These are phyloP conservation scores for Polypedilum pembai DNA, from an alignment of 1,140 invertebrate genomes.

Conservation along the genomic window DNA sequence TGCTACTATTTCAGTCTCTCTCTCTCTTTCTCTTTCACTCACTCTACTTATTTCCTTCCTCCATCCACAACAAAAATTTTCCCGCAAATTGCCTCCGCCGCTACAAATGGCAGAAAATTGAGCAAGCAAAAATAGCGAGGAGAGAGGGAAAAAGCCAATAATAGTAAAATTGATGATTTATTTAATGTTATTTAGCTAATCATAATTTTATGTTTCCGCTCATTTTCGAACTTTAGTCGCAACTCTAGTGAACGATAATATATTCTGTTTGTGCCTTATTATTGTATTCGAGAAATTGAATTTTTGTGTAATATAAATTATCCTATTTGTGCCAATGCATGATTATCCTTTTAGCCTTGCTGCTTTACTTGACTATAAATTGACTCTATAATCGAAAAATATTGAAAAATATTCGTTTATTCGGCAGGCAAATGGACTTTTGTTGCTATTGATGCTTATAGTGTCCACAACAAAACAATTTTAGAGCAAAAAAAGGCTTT, in stretches of 20 bases:
- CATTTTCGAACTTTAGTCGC: neutral
- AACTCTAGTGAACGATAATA: too few species aligned
- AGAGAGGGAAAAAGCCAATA: neutral
- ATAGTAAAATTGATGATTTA: slow-evolving; percentile 27
- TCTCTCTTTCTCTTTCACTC: neutral
- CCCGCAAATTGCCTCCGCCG: too few species aligned
- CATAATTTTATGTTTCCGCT: slow-evolving; percentile 24
- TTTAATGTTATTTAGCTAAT: slow-evolving; percentile 26
- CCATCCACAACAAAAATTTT: neutral
- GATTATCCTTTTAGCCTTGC: neutral
- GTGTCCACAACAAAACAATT: neutral
- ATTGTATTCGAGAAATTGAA: too few species aligned
- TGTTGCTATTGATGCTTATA: neutral
- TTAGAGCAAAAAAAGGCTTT: neutral
- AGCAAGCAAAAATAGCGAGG: too few species aligned
- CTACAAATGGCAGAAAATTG: too few species aligned
- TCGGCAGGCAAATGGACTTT: neutral
- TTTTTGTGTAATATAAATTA: neutral
- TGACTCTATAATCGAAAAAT: neutral
- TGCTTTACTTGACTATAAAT: neutral
- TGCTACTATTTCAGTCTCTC: neutral
- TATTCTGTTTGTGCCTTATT: too few species aligned
- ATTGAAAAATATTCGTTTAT: neutral
- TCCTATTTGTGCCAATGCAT: neutral
- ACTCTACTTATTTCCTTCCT: neutral